A percentile compares a stretch with the other conserved stretches of the same genome.
Evolutionary conservation across 2,113 vertebrate genomes (phyloP).

Genomic region (Myrmecophaga tridactyla): DNA sequence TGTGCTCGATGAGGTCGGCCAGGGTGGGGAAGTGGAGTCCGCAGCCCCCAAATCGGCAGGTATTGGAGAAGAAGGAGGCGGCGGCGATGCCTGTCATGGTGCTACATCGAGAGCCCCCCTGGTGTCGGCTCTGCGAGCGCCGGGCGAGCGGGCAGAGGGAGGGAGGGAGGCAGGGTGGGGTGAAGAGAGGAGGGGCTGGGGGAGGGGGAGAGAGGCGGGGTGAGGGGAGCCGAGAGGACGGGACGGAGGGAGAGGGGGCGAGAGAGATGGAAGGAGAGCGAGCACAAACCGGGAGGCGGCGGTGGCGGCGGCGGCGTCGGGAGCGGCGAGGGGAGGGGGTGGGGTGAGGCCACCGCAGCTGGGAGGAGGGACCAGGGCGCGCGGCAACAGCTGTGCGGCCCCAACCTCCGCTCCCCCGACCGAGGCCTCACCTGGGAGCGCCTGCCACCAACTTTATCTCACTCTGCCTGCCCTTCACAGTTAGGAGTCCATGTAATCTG

Average conservation of each 20-base stretch:
- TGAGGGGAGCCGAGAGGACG: constrained; percentile 61
- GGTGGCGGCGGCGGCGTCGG: constrained; percentile 76
- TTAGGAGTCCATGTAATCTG: neutral
- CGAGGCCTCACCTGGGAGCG: constrained; percentile 75
- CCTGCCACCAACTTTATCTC: constrained; percentile 54
- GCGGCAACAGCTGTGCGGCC: constrained; percentile 83
- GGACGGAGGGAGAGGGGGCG: constrained; percentile 72
- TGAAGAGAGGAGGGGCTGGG: constrained; percentile 60
- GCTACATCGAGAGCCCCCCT: constrained; percentile 87
- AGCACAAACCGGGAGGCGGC: constrained; percentile 87
- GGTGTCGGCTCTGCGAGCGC: constrained; percentile 78
- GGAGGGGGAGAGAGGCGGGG: constrained; percentile 58
- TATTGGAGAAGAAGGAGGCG: constrained; percentile 97
- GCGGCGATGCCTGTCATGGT: constrained; percentile 98
- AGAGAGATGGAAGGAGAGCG: constrained; percentile 70
- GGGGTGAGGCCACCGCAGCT: constrained; percentile 85
- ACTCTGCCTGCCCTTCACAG: constrained; percentile 27
- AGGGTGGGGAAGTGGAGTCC: constrained; percentile 94
- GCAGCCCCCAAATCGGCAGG: constrained; percentile 94
- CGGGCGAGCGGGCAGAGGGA: constrained; percentile 67
- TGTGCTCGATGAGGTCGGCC: constrained; percentile 95
- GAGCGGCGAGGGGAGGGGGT: constrained; percentile 77
- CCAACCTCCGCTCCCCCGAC: constrained; percentile 64
- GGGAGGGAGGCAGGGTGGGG: constrained; percentile 59
- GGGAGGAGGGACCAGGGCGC: constrained; percentile 86